Base-by-base conservation (phyloP, 1,140 invertebrate species). In the Drosophila fuyamai region DNA sequence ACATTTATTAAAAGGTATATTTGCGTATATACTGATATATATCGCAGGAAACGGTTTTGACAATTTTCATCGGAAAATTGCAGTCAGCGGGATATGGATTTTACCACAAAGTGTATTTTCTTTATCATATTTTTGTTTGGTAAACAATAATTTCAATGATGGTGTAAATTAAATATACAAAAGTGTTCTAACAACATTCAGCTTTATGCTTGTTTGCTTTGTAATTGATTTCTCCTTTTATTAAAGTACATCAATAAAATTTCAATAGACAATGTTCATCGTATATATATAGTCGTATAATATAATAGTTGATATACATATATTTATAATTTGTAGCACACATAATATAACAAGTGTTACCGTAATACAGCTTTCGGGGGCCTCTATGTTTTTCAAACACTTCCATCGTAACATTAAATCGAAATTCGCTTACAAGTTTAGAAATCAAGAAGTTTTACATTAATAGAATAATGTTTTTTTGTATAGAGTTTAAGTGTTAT, bases 111-210 rank as follows among this genome's bases (percentile, higher is more conserved):
- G 12, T 73, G 47, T 56, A 56, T 47, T 44, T 48, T 58, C 53
- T 54, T 59, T 65, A 68, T 57, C 29, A 43, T 50, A 67, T 16
- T 44, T 70, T 62, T 59, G 53, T 43, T 47, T 67, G 74, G 18
- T 55, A 55, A 76, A 68, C 44, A 75, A 58, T 43, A 65, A 38
- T 88, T 88, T 88, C 83, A 88, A 80, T 88, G 83, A 88, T 88
- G 83, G 83, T 88, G 83, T 88, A 88, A 88, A 88, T 88, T 73
- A 88, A 88, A 82, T 88, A 88, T 82, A 86, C 83, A 83, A 86
- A 79, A 79, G 50, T 63, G 59, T 44, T 68, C 50, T 62, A 60
- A 54, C 58, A 76, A 59, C 63, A 73, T 54, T 74, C 57, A 61
- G 65, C 74, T 65, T 66, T 43, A 48, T 74, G 32, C 41, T 48